A percentile compares a stretch with the other conserved stretches of the same genome.
phyloP scores from a whole-genome alignment of 2,888 invertebrate species.

The Tipula helvola region DNA sequence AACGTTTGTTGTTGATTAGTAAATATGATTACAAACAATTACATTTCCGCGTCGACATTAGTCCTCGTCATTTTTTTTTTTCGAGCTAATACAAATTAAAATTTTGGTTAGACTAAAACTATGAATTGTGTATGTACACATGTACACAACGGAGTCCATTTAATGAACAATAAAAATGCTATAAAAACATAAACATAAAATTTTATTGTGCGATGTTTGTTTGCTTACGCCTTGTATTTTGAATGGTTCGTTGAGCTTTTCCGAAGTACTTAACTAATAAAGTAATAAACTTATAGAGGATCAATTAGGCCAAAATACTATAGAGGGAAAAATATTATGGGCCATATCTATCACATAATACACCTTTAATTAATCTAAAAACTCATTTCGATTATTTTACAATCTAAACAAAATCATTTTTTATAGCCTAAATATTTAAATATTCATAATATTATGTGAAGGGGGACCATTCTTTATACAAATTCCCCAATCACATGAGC shows the following conservation, averaged over 20 bases:
- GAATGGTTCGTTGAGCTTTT: background rate
- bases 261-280: background rate
- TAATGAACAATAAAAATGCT: background rate
- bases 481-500: background rate
- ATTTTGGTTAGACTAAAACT: background rate
- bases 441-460: background rate
- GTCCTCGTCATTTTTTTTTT: background rate
- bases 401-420: background rate
- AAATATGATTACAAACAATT: background rate
- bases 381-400: background rate
- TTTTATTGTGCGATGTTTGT: background rate
- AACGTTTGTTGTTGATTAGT: background rate
- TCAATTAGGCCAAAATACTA: background rate
- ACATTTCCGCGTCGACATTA: background rate
- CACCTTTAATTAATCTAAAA: background rate
- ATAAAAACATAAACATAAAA: background rate
- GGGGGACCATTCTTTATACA: background rate
- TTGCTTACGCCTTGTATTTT: background rate
- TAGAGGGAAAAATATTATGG: background rate
- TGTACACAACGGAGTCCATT: background rate
- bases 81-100: background rate
- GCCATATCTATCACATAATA: background rate
- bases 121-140: background rate
- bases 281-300: background rate
- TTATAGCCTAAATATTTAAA: background rate